Base-by-base conservation (phyloP, 1,140 invertebrate species). In the Ephestia elutella region DNA sequence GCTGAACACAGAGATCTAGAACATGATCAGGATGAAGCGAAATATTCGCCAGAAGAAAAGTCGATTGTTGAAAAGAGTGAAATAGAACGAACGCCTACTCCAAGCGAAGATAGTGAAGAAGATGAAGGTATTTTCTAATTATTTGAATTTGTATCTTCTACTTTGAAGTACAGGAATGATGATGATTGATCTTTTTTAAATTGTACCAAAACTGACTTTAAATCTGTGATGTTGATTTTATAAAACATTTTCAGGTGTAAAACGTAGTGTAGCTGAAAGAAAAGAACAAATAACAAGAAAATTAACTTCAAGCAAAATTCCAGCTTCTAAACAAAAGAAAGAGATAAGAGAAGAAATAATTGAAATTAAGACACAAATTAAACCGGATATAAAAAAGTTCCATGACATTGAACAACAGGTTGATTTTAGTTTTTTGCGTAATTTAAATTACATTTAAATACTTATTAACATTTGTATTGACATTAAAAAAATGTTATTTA, bases 1-100 rank as follows among this genome's bases (percentile, higher is more conserved):
- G 63, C 75, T 54, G 83, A 88, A 62, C 68, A 66, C 11, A 73
- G 75, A 55, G 83, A 88, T 44, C 63, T 65, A 11, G 86, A 92
- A 70, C 82, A 90, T 55, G 90, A 93, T 79, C 88, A 90, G 67
- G 91, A 93, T 72, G 92, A 93, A 83, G 90, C 90, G 32, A 94
- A 94, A 76, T 94, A 94, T 73, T 93, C 92, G 7, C 93, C 92
- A 18, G 93, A 94, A 79, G 93, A 94, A 68, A 94, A 94, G 71
- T 91, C 90, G 20, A 84, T 93, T 1, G 89, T 92, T 65, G 89
- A 89, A 49, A 89, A 86, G 54, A 88, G 82, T 73, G 89, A 90
- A 60, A 73, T 83, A 65, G 87, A 89, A 51, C 79, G 84, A 65
- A 89, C 89, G 7, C 80, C 86, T 19, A 90, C 90, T 17, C 90